Conservation (phyloP, 2,113 vertebrate species). For the Paedocypris sp. region DNA sequence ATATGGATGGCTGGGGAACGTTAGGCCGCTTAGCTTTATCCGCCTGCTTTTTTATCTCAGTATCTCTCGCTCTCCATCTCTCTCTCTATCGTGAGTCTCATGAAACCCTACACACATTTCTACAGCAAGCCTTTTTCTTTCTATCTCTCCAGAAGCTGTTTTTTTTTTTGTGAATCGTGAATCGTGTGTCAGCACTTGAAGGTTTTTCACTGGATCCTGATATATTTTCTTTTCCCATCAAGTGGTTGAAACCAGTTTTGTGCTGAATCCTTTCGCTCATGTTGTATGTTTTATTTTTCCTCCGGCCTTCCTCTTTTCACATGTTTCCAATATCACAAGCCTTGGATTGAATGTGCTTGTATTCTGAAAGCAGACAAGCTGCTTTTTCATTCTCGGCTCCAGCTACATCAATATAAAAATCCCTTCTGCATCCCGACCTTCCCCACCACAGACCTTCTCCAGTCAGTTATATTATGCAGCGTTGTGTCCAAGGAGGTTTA, state of each 20-base stretch:
- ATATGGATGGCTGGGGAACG: conserved; percentile 25
- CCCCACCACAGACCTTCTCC: too few relatives aligned
- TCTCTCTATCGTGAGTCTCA: not conserved
- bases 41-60: not conserved
- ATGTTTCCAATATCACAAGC: not conserved
- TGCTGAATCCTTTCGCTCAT: too few relatives aligned
- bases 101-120: not conserved
- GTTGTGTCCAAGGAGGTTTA: too few relatives aligned
- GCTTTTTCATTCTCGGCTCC: conserved; percentile 27
- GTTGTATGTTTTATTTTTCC: not conserved
- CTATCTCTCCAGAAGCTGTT: too few relatives aligned
- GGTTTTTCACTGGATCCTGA: not conserved
- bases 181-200: not conserved
- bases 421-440: not conserved
- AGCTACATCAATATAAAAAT: not conserved
- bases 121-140: too few relatives aligned
- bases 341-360: not conserved
- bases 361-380: conserved; percentile 1
- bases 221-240: too few relatives aligned
- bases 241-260: not conserved
- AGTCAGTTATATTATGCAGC: too few relatives aligned
- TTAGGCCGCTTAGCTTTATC: conserved; percentile 20
- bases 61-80: not conserved
- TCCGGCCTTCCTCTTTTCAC: not conserved
- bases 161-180: too few relatives aligned